Conservation (phyloP, 1,140 invertebrate genomes). For the Brachionus sp. region DNA sequence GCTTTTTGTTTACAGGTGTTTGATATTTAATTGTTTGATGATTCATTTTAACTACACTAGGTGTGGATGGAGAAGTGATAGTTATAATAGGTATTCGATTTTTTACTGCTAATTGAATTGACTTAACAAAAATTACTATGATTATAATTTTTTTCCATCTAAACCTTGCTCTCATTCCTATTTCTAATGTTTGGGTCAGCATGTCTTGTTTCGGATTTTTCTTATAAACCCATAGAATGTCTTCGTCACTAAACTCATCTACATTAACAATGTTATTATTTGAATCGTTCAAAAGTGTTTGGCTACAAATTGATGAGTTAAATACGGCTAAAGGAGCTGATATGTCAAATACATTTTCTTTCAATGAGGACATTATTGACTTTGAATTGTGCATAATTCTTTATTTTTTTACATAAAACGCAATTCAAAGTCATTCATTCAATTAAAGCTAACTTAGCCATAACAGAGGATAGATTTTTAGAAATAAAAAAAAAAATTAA, state of each 20-base stretch:
- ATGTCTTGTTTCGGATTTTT: background rate
- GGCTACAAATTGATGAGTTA: slow-evolving; percentile 2
- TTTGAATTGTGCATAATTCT: background rate
- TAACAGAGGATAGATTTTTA: background rate
- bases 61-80: background rate
- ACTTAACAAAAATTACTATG: background rate
- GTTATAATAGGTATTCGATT: background rate
- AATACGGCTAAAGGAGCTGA: slow-evolving; percentile 23
- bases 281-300: background rate
- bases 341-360: background rate
- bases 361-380: slow-evolving; percentile 7
- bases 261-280: slow-evolving; percentile 21
- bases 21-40: background rate
- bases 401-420: too few relatives aligned
- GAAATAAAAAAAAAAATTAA: background rate
- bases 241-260: slow-evolving; percentile 10
- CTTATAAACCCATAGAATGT: background rate
- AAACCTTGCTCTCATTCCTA: background rate
- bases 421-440: background rate
- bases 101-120: background rate
- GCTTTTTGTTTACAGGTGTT: background rate
- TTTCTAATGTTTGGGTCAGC: background rate
- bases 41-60: background rate
- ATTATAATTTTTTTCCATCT: slow-evolving; percentile 14
- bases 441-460: background rate